Conservation (phyloP, 2,888 invertebrate genomes). For the Oscheius sp. region DNA sequence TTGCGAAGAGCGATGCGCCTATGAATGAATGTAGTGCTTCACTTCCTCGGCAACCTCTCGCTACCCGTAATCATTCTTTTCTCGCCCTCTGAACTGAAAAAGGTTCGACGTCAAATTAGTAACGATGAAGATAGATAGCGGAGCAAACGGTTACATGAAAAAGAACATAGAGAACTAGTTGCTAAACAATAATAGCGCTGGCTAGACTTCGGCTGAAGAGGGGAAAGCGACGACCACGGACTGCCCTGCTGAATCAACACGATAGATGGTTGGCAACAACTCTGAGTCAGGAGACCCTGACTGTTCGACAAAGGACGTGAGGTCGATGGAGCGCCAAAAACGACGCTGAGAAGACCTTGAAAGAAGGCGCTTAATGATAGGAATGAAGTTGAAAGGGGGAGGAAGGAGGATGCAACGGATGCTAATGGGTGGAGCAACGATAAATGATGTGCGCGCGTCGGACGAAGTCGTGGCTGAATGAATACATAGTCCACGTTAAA, state of each 20-base stretch:
- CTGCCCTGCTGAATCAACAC: slow-evolving; percentile 28
- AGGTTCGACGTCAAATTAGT: neutral
- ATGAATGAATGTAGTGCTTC: slow-evolving; percentile 29
- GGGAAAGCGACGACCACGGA: slow-evolving; percentile 10
- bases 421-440: slow-evolving; percentile 14
- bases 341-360: slow-evolving; percentile 23
- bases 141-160: neutral
- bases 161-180: slow-evolving; percentile 12
- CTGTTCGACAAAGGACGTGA: slow-evolving; percentile 10
- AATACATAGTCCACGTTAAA: slow-evolving; percentile 8
- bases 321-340: slow-evolving; percentile 27
- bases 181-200: slow-evolving; percentile 2
- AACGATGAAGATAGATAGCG: slow-evolving; percentile 3
- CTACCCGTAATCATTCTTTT: slow-evolving; percentile 1
- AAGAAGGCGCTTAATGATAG: slow-evolving; percentile 18
- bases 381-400: neutral
- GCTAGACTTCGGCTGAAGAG: neutral
- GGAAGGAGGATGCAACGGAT: neutral
- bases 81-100: neutral
- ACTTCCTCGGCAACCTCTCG: slow-evolving; percentile 14
- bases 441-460: too few species aligned
- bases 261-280: slow-evolving; percentile 28
- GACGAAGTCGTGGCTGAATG: neutral
- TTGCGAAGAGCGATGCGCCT: slow-evolving; percentile 29
- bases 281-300: slow-evolving; percentile 22